A percentile compares a stretch with the other conserved stretches of the same genome.
phyloP scores from a whole-genome alignment of 2,888 invertebrate species.

The Agonum fuliginosum region DNA sequence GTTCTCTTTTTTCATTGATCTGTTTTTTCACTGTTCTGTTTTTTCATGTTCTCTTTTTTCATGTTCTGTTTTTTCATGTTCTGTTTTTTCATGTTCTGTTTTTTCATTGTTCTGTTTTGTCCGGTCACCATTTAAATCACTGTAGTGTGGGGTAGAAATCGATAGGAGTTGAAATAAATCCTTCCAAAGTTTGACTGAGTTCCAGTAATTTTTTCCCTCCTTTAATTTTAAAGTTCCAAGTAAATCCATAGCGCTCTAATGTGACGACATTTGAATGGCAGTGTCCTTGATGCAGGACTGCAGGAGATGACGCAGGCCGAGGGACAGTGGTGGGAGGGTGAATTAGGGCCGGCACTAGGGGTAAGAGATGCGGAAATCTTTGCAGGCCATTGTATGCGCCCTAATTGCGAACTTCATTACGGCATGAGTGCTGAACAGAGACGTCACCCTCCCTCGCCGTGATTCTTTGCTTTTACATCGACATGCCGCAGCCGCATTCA shows the following conservation, averaged over 20 bases:
- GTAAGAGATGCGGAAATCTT: slow-evolving; percentile 32
- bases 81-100: no score
- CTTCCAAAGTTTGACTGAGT: no score
- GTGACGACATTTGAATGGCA: slow-evolving; percentile 18
- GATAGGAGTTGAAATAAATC: no score
- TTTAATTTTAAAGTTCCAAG: no score
- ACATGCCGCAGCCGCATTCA: not conserved
- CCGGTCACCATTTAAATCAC: no score
- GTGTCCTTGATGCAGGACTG: slow-evolving; percentile 6
- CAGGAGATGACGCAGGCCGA: not conserved
- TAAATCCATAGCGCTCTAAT: not conserved
- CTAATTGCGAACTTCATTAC: slow-evolving; percentile 58
- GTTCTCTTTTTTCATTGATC: no score
- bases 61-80: no score
- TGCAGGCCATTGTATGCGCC: slow-evolving; percentile 49
- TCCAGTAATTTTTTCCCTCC: no score
- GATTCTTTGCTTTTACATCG: slow-evolving; percentile 37
- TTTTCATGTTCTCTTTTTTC: no score
- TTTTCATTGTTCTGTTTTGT: no score
- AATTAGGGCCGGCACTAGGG: not conserved
- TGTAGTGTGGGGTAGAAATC: no score
- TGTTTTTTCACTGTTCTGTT: no score
- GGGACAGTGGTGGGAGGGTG: not conserved
- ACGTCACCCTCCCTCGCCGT: slow-evolving; percentile 27
- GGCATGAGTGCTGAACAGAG: slow-evolving; percentile 5